phyloP scores from a whole-genome alignment of 2,113 vertebrate genomes.

The Pyxicephalus adspersus region DNA sequence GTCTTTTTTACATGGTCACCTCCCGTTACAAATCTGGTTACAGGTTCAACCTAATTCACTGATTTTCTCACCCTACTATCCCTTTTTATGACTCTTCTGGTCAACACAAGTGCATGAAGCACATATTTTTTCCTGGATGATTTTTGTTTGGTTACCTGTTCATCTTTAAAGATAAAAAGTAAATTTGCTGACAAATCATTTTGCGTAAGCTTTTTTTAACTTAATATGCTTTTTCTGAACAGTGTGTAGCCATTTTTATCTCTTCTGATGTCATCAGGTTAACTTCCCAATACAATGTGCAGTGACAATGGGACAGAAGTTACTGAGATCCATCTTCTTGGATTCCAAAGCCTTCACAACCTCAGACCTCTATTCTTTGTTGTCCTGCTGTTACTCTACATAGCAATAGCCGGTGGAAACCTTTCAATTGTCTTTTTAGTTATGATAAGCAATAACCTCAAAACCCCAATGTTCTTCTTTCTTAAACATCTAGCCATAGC shows the following conservation, averaged over 20 bases:
- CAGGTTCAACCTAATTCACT: too few species aligned
- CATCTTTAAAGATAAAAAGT: too few species aligned
- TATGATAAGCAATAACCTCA: background rate
- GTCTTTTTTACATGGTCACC: too few species aligned
- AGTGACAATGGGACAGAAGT: constrained; percentile 25
- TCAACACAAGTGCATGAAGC: too few species aligned
- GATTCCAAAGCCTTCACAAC: background rate
- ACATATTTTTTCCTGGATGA: too few species aligned
- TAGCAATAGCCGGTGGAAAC: constrained; percentile 15
- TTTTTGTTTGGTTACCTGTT: too few species aligned
- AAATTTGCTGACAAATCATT: too few species aligned
- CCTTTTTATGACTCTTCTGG: too few species aligned
- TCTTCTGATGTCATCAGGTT: constrained; percentile 59
- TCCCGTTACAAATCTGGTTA: too few species aligned
- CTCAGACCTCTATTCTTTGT: constrained; percentile 9
- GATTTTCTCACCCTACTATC: too few species aligned
- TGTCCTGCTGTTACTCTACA: constrained; percentile 4
- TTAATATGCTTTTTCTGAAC: too few species aligned
- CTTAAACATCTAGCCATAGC: background rate
- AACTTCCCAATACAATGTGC: constrained; percentile 41
- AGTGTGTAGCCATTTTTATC: constrained; percentile 39
- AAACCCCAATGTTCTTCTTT: constrained; percentile 37
- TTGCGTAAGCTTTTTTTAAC: too few species aligned
- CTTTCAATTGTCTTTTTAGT: constrained; percentile 15
- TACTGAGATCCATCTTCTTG: constrained; percentile 11